A percentile compares a stretch with the other conserved stretches of the same genome.
Conservation (phyloP, 2,113 vertebrate genomes). For the Myrmecophaga tridactyla region DNA sequence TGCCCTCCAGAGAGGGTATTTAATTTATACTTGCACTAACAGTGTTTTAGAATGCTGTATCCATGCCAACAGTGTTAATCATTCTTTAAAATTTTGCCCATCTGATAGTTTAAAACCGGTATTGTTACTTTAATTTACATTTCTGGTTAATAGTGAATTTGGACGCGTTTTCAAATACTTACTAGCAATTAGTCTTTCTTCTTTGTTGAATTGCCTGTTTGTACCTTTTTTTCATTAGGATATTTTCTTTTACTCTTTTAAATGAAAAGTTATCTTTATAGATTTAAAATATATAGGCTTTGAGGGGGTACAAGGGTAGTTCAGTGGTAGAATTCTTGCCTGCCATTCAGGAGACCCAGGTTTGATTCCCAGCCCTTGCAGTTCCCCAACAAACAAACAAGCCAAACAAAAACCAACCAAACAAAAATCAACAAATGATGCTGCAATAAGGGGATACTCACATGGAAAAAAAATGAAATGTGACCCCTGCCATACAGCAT, state of each 20-base stretch:
- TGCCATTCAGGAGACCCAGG: too few species aligned
- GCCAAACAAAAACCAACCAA: too few species aligned
- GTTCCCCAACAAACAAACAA: too few species aligned
- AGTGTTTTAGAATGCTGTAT: not conserved
- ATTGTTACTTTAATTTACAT: not conserved
- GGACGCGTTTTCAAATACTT: constrained; percentile 19
- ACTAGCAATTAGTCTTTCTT: constrained; percentile 9
- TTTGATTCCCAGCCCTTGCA: too few species aligned
- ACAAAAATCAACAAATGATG: too few species aligned
- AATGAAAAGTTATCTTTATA: not conserved
- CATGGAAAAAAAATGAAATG: too few species aligned
- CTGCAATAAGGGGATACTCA: too few species aligned
- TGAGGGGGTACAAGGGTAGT: too few species aligned
- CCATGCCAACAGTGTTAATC: not conserved
- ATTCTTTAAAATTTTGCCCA: not conserved
- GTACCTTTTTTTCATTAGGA: constrained; percentile 36
- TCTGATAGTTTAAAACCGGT: constrained; percentile 23
- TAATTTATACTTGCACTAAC: not conserved
- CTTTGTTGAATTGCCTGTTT: constrained; percentile 16
- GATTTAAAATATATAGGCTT: too few species aligned
- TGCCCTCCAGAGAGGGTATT: not conserved
- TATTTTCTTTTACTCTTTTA: not conserved
- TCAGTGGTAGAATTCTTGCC: too few species aligned
- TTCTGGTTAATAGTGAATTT: not conserved
- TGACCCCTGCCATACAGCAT: too few species aligned